Evolutionary conservation across 2,797 vertebrate species (phyloP).

Genomic region (Microctenopoma steveboyesi): DNA sequence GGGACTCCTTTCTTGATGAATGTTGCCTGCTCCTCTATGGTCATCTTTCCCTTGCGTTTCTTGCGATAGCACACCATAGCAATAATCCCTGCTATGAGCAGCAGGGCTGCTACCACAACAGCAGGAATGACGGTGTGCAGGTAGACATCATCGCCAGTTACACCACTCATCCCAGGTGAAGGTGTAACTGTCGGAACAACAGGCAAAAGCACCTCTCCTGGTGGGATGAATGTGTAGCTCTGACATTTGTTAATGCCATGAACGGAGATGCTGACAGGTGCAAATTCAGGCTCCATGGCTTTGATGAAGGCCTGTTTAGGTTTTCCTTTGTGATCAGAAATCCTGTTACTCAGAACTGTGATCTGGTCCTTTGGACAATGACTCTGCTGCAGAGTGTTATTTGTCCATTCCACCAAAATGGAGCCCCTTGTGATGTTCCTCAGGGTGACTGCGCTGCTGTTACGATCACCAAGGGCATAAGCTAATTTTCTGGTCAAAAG

Average conservation of each 20-base stretch:
- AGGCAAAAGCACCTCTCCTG: conserved; percentile 77
- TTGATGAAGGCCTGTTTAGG: conserved; percentile 86
- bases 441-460: conserved; percentile 94
- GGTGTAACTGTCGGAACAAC: conserved; percentile 79
- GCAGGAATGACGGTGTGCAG: conserved; percentile 97
- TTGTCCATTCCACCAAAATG: conserved; percentile 95
- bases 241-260: conserved; percentile 90
- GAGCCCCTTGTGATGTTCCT: conserved; percentile 92
- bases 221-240: conserved; percentile 89
- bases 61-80: conserved; percentile 99
- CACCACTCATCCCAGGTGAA: conserved; percentile 87
- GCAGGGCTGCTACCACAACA: conserved; percentile 94
- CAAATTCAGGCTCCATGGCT: conserved; percentile 93
- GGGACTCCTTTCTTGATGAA: conserved; percentile 99
- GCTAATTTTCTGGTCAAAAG: conserved; percentile 93
- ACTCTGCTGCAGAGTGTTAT: conserved; percentile 91
- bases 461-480: conserved; percentile 92
- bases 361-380: conserved; percentile 95
- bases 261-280: conserved; percentile 87
- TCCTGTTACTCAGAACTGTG: conserved; percentile 85
- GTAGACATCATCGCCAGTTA: conserved; percentile 95
- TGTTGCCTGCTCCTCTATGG: conserved; percentile 98
- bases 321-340: conserved; percentile 87
- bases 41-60: conserved; percentile 98
- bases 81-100: conserved; percentile 95